These are phyloP conservation scores for Allobates femoralis DNA, from an alignment of 2,797 vertebrate species.

Conservation along the genomic window DNA sequence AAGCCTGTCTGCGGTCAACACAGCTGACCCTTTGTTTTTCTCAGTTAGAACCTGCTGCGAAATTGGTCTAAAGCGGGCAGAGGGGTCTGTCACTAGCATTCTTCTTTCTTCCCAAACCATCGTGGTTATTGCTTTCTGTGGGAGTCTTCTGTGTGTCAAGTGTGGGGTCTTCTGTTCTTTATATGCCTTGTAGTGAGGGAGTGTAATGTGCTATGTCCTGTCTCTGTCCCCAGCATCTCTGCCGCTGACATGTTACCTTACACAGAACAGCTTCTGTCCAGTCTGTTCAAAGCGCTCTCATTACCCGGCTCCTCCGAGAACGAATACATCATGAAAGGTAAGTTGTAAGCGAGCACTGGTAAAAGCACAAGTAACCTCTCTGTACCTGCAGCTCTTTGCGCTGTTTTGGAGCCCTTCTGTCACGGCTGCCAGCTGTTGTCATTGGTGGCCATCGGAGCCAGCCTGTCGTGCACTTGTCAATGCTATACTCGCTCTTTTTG, in stretches of 20 bases:
- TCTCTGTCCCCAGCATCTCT: slow-evolving; percentile 83
- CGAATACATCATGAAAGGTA: slow-evolving; percentile 99
- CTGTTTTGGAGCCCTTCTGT: neutral
- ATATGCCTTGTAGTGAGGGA: too few relatives aligned
- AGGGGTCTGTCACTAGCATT: too few relatives aligned
- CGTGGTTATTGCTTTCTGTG: too few relatives aligned
- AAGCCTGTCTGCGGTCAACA: too few relatives aligned
- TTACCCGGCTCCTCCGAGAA: slow-evolving; percentile 96
- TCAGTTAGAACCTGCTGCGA: neutral
- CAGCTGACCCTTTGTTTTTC: too few relatives aligned
- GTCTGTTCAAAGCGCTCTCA: slow-evolving; percentile 93
- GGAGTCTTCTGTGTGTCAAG: too few relatives aligned
- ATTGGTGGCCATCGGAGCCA: neutral
- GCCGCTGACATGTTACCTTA: slow-evolving; percentile 89
- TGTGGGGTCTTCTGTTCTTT: too few relatives aligned
- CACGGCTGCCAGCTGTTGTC: neutral
- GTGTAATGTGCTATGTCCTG: too few relatives aligned
- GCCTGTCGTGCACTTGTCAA: neutral
- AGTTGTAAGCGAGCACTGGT: neutral
- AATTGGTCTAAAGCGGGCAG: neutral
- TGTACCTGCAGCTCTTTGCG: neutral
- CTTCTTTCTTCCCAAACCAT: too few relatives aligned
- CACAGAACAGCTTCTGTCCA: slow-evolving; percentile 91
- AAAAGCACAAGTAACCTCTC: neutral
- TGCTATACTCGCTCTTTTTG: neutral